phyloP scores from a whole-genome alignment of 2,797 vertebrate genomes.

The Sitta carolinensis region DNA sequence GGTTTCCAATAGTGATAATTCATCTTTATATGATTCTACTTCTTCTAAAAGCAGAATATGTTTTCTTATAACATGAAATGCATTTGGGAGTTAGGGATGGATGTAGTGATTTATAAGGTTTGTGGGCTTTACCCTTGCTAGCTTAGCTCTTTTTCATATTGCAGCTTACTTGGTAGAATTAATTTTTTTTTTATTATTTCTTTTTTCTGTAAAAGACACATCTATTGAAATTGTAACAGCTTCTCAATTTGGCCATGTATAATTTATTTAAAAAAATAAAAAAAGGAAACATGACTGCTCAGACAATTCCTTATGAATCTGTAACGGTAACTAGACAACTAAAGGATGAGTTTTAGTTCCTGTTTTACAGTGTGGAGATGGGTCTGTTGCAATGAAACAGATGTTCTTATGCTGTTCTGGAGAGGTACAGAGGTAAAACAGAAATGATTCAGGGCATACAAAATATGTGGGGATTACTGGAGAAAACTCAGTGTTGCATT shows the following conservation, averaged over 20 bases:
- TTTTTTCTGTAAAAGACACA: neutral
- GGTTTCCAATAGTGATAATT: neutral
- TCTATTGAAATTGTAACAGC: neutral
- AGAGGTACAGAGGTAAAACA: neutral
- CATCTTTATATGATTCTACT: neutral
- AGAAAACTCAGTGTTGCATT: neutral
- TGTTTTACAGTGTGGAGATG: neutral
- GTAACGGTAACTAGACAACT: neutral
- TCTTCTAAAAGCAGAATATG: neutral
- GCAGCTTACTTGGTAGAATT: neutral
- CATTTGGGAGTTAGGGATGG: neutral
- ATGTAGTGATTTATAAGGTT: neutral
- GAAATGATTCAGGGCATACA: neutral
- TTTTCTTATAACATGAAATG: neutral
- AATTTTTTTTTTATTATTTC: neutral
- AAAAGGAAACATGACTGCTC: neutral
- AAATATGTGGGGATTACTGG: neutral
- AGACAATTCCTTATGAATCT: neutral
- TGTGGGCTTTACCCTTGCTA: neutral
- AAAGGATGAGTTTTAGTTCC: neutral
- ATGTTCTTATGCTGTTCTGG: neutral
- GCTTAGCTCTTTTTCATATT: neutral
- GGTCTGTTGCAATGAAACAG: neutral
- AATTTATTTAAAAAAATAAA: neutral
- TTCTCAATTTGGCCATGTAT: neutral